Evolutionary conservation across 2,888 invertebrate species (phyloP), one percentile per base, ranked within the genome.

Genomic region (Steinernema carpocapsae): DNA sequence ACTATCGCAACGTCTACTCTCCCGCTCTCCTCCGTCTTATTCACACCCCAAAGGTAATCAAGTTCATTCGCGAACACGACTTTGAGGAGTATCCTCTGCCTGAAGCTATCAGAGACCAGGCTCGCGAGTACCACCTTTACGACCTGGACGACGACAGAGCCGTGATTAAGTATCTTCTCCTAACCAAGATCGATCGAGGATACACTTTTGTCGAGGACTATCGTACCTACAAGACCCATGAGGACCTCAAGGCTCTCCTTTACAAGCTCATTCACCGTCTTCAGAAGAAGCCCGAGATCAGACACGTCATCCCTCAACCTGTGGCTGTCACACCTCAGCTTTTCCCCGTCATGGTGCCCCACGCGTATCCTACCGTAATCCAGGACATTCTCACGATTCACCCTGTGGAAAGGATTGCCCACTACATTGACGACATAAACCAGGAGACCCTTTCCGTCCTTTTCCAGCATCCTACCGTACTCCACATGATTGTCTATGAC

Each of bases 401-500:
- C 17, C 56, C 56, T 12, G 26, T 26, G 56, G 56, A 56, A 26
- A 22, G 22, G 26, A 22, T 56, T 4, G 56, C 26, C 6, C 22
- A 3, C 26, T 26, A 56, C 56, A 56, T 56, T 26, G 56, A 56
- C 24, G 26, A 26, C 26, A 6, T 56, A 17, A 26, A 56, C 6
- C 24, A 56, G 24, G 26, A 56, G 56, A 26, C 56, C 2, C 4
- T 56, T 17, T 22, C 6, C 7, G 4, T 12, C 24, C 56, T 56
- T 4, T 56, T 56, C 56, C 19, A 17, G 56, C 56, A 56, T 26
- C 56, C 56, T 22, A 56, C 56, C 26, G 56, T 56, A 14, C 56
- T 56, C 26, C 56, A 56, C 26, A 56, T 56, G 56, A 14, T 56
- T 4, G 56, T 56, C 56, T 22, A 56, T 26, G 56, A 56, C 17